Evolutionary conservation across 1,140 invertebrate species (phyloP).

Genomic region (Pogonomyrmex californicus): DNA sequence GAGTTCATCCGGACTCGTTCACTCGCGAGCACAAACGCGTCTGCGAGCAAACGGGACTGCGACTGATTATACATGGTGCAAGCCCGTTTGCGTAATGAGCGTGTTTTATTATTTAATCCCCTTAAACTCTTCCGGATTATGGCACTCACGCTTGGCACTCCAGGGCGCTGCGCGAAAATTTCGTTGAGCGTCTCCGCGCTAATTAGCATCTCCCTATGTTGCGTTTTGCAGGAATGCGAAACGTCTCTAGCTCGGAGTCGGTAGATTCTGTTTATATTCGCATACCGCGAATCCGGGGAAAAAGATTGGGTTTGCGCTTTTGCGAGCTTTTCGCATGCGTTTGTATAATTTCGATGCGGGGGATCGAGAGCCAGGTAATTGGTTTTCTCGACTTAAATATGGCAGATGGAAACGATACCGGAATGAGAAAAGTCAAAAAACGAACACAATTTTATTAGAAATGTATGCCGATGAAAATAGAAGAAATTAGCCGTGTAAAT

Average conservation of each 20-base stretch:
- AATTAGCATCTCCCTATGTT: constrained; percentile 66
- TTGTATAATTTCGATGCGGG: constrained; percentile 14
- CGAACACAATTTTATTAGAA: constrained; percentile 20
- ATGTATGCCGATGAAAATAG: background rate
- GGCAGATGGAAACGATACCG: background rate
- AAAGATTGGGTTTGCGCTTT: constrained; percentile 22
- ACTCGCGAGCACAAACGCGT: constrained; percentile 39
- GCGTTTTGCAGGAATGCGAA: background rate
- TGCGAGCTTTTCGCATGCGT: background rate
- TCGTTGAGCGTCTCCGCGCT: constrained; percentile 46
- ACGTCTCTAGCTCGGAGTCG: background rate
- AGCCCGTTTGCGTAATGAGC: constrained; percentile 66
- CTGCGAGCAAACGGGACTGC: background rate
- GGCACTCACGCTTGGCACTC: constrained; percentile 46
- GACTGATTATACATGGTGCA: background rate
- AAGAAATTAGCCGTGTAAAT: background rate
- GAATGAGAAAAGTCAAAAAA: constrained; percentile 11
- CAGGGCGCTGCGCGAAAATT: background rate
- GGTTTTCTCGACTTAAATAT: constrained; percentile 43
- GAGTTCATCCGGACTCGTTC: constrained; percentile 22
- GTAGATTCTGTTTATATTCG: background rate
- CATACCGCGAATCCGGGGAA: background rate
- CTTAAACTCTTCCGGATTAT: constrained; percentile 73
- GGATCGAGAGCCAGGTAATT: constrained; percentile 29
- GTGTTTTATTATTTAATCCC: constrained; percentile 77